Percentiles rank a stretch among this genome's conserved stretches.
phyloP scores from a whole-genome alignment of 2,888 invertebrate species.

The Apamea crenata region DNA sequence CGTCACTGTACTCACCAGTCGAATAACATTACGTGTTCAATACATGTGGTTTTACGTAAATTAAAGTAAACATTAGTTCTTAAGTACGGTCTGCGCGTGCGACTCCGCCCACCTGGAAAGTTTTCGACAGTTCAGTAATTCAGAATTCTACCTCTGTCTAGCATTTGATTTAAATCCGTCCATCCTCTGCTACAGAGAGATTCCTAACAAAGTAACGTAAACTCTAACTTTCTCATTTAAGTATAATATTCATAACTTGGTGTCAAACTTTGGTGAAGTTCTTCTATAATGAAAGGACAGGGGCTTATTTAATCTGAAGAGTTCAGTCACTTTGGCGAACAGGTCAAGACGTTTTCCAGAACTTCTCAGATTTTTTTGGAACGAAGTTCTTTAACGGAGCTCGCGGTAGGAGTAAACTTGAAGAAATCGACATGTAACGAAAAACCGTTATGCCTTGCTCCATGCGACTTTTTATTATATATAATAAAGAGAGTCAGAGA shows the following conservation, averaged over 20 bases:
- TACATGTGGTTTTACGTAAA: neutral
- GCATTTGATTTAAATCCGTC: slow-evolving; percentile 33
- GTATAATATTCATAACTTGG: slow-evolving; percentile 23
- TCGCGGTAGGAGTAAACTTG: too few species aligned
- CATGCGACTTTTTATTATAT: too few species aligned
- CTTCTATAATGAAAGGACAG: slow-evolving; percentile 15
- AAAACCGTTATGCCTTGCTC: too few species aligned
- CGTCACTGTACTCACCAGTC: neutral
- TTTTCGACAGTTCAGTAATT: slow-evolving; percentile 15
- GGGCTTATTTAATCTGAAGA: slow-evolving; percentile 23
- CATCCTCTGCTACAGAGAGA: slow-evolving; percentile 21
- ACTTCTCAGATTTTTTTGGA: neutral
- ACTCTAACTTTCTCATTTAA: slow-evolving; percentile 34
- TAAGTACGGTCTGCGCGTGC: neutral
- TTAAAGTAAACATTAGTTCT: slow-evolving; percentile 1
- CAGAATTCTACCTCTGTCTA: neutral
- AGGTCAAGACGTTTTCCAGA: neutral
- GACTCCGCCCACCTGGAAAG: slow-evolving; percentile 26
- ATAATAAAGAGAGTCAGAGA: too few species aligned
- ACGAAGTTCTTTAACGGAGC: too few species aligned
- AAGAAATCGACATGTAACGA: too few species aligned
- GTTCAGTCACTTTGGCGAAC: slow-evolving; percentile 16
- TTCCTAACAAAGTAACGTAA: slow-evolving; percentile 30
- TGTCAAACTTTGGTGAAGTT: slow-evolving; percentile 11
- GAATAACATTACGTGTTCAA: slow-evolving; percentile 6